These are phyloP conservation scores for Syritta pipiens DNA, from an alignment of 2,888 invertebrate species.

Conservation along the genomic window DNA sequence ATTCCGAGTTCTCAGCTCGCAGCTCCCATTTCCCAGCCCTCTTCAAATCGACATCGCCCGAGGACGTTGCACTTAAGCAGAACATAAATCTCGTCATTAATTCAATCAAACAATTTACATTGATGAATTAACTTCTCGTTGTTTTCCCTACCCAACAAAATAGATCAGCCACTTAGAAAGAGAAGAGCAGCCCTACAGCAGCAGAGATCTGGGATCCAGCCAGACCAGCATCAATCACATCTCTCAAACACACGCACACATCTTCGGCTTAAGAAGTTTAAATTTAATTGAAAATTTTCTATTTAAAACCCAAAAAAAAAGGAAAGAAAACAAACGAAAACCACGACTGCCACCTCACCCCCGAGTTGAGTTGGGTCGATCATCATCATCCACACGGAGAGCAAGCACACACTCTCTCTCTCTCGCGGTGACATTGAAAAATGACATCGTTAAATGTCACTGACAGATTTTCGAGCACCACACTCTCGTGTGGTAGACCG, in stretches of 20 bases:
- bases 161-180: slow-evolving; percentile 56
- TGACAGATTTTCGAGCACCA: slow-evolving; percentile 64
- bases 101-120: slow-evolving; percentile 65
- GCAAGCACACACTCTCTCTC: background rate
- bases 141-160: slow-evolving; percentile 11
- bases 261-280: slow-evolving; percentile 9
- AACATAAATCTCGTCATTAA: slow-evolving; percentile 58
- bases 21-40: too few relatives aligned
- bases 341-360: background rate
- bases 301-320: slow-evolving; percentile 36
- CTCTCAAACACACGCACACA: background rate
- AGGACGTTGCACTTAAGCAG: slow-evolving; percentile 30
- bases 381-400: background rate
- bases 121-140: slow-evolving; percentile 48
- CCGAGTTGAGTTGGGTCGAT: background rate
- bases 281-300: slow-evolving; percentile 43
- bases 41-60: slow-evolving; percentile 23
- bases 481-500: slow-evolving; percentile 61
- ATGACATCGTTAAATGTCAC: slow-evolving; percentile 66
- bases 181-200: slow-evolving; percentile 11
- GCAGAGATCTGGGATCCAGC: background rate
- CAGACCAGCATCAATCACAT: slow-evolving; percentile 57
- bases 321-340: background rate
- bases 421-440: slow-evolving; percentile 60
- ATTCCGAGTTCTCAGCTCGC: too few relatives aligned